Evolutionary conservation across 2,113 vertebrate species (phyloP).

Genomic region (Myotis brandtii): DNA sequence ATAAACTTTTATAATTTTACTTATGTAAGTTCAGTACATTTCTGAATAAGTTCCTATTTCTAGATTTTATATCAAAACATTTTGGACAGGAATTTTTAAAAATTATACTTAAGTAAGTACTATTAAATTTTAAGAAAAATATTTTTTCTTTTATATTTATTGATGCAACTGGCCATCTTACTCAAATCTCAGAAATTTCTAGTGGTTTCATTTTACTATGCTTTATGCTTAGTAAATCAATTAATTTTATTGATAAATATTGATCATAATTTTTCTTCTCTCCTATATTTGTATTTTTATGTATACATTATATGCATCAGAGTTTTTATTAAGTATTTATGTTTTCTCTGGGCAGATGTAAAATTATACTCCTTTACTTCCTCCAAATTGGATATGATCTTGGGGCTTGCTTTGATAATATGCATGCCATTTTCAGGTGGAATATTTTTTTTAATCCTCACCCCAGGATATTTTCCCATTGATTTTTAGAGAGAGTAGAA

Average conservation of each 20-base stretch:
- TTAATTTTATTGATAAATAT: neutral
- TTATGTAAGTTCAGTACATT: neutral
- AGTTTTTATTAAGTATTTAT: neutral
- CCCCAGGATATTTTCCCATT: too few relatives aligned
- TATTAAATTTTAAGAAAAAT: neutral
- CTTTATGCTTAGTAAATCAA: neutral
- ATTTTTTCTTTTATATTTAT: neutral
- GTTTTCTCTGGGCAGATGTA: neutral
- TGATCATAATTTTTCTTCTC: neutral
- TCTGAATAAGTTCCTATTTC: neutral
- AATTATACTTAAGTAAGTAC: neutral
- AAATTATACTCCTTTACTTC: neutral
- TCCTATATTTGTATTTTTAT: neutral
- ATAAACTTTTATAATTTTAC: neutral
- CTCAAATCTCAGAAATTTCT: neutral
- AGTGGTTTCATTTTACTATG: neutral
- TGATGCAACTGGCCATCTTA: neutral
- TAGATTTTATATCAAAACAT: conserved; percentile 1
- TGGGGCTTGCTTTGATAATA: neutral
- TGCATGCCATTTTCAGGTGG: neutral
- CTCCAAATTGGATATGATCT: neutral
- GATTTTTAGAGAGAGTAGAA: too few relatives aligned
- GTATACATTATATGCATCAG: neutral
- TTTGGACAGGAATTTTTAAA: neutral
- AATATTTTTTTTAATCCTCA: neutral